A percentile compares a stretch with the other conserved stretches of the same genome.
These are phyloP conservation scores for Margarornis squamiger DNA, from an alignment of 2,797 vertebrate genomes.

Conservation along the genomic window DNA sequence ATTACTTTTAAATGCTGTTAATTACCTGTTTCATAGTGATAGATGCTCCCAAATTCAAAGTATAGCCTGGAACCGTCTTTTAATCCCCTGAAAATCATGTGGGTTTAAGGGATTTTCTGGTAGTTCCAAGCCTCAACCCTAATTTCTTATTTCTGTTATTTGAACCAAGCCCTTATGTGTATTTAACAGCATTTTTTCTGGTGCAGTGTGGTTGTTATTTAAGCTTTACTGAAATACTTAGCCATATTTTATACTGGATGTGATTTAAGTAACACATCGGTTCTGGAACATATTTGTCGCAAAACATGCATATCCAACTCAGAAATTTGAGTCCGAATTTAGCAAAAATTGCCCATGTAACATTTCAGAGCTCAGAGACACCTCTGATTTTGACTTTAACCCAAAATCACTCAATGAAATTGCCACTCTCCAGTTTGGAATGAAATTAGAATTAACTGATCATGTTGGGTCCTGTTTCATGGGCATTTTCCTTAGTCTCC, in stretches of 20 bases:
- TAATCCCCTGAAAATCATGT: not conserved
- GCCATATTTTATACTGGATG: not conserved
- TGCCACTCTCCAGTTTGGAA: not conserved
- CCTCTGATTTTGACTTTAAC: slow-evolving; percentile 10
- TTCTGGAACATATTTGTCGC: not conserved
- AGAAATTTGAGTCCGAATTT: not conserved
- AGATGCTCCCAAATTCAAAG: not conserved
- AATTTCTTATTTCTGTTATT: not conserved
- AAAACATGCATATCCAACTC: not conserved
- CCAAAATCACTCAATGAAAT: not conserved
- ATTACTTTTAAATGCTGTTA: not conserved
- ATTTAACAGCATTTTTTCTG: not conserved
- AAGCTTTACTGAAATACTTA: not conserved
- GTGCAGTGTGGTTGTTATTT: not conserved
- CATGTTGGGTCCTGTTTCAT: not conserved
- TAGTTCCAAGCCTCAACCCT: not conserved
- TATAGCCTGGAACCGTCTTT: not conserved
- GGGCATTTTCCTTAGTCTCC: not conserved
- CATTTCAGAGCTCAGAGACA: not conserved
- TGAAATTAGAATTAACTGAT: not conserved
- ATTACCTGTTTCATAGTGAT: not conserved
- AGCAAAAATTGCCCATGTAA: not conserved
- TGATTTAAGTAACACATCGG: not conserved
- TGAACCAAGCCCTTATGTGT: not conserved
- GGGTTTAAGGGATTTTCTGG: not conserved